Conservation (phyloP, 1,140 invertebrate species). For the Rhagoletis pomonella region DNA sequence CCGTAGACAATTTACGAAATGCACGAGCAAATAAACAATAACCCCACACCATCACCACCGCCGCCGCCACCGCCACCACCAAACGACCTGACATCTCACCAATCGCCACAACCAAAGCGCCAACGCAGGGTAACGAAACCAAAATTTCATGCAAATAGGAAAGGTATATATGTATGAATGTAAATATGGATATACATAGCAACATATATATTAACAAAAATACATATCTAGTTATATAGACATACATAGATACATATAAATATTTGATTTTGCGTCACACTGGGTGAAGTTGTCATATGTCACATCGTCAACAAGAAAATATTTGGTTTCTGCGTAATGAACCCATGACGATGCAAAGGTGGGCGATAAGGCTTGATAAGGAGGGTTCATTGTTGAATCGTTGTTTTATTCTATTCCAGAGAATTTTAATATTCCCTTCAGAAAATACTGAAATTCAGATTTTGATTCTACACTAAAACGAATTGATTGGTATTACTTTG, state of each 20-base stretch:
- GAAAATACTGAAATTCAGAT: no score
- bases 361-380: no score
- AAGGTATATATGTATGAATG: background rate
- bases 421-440: no score
- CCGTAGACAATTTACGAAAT: constrained; percentile 28
- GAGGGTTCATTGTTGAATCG: no score
- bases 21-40: constrained; percentile 47
- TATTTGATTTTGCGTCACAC: background rate
- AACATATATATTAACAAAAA: no score
- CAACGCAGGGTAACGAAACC: background rate
- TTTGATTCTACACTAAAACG: no score
- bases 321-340: background rate
- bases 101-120: background rate
- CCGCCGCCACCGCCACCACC: background rate
- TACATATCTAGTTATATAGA: background rate
- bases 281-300: background rate
- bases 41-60: background rate
- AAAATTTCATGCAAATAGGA: constrained; percentile 45
- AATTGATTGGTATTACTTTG: no score
- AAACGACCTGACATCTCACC: constrained; percentile 4
- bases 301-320: background rate
- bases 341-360: background rate
- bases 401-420: no score
- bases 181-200: background rate
- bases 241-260: background rate